Evolutionary conservation across 2,888 invertebrate genomes (phyloP), one percentile per base, ranked within the genome.

Genomic region (Rotaria socialis): DNA sequence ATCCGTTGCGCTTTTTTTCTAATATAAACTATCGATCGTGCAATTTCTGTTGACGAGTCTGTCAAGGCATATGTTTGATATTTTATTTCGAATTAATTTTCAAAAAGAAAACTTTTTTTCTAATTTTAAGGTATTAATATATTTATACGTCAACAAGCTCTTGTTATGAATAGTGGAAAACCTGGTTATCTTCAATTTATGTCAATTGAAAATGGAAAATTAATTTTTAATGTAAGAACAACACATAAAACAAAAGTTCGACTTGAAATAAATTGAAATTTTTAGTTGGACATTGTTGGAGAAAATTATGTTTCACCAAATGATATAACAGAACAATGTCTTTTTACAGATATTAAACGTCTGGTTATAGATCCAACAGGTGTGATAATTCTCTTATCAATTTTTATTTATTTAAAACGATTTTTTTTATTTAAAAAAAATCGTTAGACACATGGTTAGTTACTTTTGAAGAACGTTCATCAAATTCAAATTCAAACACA

Each of bases 121-220:
- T 52, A 16, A 52, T 52, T 67, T 27, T 2, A 27, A 67, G 67
- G 67, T 47, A 80, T 80, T 80, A 47, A 80, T 47, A 14, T 80
- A 4, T 80, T 80, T 47, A 0, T 10, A 7, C 80, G 47, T 47
- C 80, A 80, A 80, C 93, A 93, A 88, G 92, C 93, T 14, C 90
- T 95, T 35, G 93, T 94, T 58, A 91, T 94, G 87, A 95, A 95
- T 90, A 67, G 67, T 35, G 94, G 95, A 56, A 92, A 93, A 88
- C 92, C 93, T 0, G 95, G 95, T 24, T 94, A 94, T 89, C 91
- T 95, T 84, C 95, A 95, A 90, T 94, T 95, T 91, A 95, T 93
- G 90, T 93, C 93, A 84, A 93, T 89, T 24, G 88, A 88, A 80
- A 88, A 93, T 8, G 93, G 93, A 89, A 93, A 92, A 89, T 92